Evolutionary conservation across 2,888 invertebrate genomes (phyloP).

Genomic region (Exocentrus adspersus): DNA sequence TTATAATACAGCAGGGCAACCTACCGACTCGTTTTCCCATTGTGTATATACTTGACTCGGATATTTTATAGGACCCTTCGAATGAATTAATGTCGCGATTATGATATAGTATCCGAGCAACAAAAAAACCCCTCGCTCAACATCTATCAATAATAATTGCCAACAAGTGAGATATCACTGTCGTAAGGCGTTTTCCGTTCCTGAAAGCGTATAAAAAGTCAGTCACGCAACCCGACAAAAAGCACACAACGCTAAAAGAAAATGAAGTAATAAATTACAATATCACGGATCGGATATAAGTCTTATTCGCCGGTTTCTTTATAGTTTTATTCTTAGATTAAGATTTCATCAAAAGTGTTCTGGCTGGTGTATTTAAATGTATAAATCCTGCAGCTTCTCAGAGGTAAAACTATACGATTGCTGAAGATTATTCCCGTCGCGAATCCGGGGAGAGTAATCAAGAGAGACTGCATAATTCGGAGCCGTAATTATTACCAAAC

Average conservation of each 20-base stretch:
- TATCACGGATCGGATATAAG: slow-evolving; percentile 7
- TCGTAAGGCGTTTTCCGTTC: background rate
- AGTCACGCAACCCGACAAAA: slow-evolving; percentile 8
- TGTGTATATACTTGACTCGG: no score
- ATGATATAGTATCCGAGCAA: background rate
- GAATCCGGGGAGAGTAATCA: background rate
- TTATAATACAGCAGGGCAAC: no score
- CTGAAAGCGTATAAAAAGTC: slow-evolving; percentile 4
- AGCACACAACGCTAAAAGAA: slow-evolving; percentile 13
- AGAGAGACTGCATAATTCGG: slow-evolving; percentile 6
- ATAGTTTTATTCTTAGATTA: no score
- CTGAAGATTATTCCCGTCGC: background rate
- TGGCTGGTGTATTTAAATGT: no score
- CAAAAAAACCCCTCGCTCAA: background rate
- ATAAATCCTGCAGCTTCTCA: no score
- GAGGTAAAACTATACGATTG: no score
- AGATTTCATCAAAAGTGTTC: no score
- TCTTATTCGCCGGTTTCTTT: slow-evolving; percentile 1
- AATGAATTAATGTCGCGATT: background rate
- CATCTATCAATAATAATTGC: slow-evolving; percentile 10
- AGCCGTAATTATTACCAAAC: slow-evolving; percentile 16
- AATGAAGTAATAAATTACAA: slow-evolving; percentile 15
- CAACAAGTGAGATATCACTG: slow-evolving; percentile 6
- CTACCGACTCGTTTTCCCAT: no score
- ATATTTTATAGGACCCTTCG: background rate